These are phyloP conservation scores for Eunapius fragilis DNA, from an alignment of 37 sponge, comb jelly and placozoan species.

Conservation along the genomic window DNA sequence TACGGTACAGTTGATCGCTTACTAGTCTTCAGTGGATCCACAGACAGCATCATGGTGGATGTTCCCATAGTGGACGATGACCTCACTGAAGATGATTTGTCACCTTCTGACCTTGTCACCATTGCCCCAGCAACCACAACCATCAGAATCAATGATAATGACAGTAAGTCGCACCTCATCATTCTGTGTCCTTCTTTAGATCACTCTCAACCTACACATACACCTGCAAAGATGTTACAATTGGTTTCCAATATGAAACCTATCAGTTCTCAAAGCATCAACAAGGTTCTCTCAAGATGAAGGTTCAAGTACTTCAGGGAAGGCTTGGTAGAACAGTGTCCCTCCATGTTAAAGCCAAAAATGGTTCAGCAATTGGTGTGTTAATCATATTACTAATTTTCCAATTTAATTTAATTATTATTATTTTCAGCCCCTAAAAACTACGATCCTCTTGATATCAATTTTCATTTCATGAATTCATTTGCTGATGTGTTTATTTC, in stretches of 20 bases:
- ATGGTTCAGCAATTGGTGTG: not conserved
- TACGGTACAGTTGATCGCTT: not conserved
- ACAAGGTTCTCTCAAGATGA: not conserved
- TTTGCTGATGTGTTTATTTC: not conserved
- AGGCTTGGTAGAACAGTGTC: not conserved
- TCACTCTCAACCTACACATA: not conserved
- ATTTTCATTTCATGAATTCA: not conserved
- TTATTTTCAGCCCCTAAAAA: not conserved
- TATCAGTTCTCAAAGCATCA: not conserved
- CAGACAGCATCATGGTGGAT: not conserved
- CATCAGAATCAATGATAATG: not conserved
- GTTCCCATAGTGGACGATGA: not conserved
- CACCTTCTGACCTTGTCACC: not conserved
- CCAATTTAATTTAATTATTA: too few relatives aligned
- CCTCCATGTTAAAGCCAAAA: not conserved
- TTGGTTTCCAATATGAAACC: not conserved
- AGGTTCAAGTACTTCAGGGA: not conserved
- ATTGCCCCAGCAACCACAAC: not conserved
- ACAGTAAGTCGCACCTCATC: not conserved
- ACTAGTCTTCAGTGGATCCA: not conserved
- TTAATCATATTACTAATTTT: not conserved
- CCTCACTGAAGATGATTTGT: not conserved
- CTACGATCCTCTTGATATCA: not conserved
- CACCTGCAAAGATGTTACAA: not conserved
- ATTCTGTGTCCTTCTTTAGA: too few relatives aligned